phyloP scores from a whole-genome alignment of 2,113 vertebrate genomes.

The Tor tambroides region DNA sequence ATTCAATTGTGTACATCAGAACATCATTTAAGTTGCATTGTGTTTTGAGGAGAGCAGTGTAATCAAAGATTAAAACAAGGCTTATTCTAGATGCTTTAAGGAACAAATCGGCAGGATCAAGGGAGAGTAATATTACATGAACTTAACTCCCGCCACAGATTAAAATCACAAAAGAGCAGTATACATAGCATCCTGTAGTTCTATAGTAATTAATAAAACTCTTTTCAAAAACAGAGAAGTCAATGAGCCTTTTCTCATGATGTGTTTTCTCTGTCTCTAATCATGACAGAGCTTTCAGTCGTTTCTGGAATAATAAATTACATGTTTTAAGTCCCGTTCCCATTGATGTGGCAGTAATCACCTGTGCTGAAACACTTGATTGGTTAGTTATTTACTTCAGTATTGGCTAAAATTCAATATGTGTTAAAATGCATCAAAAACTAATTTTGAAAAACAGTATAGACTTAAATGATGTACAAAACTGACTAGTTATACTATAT shows the following conservation, averaged over 20 bases:
- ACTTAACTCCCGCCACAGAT: conserved; percentile 47
- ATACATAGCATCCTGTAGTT: not conserved
- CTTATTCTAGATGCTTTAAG: conserved; percentile 39
- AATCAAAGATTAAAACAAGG: conserved; percentile 56
- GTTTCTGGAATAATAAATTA: not conserved
- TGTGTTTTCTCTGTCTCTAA: not conserved
- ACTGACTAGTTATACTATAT: not conserved
- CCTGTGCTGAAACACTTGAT: not conserved
- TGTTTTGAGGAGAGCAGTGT: conserved; percentile 42
- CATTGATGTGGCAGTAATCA: not conserved
- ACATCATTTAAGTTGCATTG: conserved; percentile 48
- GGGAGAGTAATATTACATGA: conserved; percentile 36
- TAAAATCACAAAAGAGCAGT: conserved; percentile 27
- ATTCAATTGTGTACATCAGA: conserved; percentile 54
- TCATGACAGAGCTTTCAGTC: not conserved
- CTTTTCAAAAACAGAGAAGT: not conserved
- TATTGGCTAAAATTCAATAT: not conserved
- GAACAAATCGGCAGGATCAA: conserved; percentile 38
- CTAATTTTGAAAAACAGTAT: not conserved
- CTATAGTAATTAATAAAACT: conserved; percentile 6
- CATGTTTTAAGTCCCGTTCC: not conserved
- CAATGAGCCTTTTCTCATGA: not conserved
- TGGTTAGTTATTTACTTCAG: not conserved
- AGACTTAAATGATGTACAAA: not conserved
- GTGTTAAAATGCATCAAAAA: not conserved